Evolutionary conservation across 2,797 vertebrate species (phyloP).

Genomic region (Thripadectes ignobilis): DNA sequence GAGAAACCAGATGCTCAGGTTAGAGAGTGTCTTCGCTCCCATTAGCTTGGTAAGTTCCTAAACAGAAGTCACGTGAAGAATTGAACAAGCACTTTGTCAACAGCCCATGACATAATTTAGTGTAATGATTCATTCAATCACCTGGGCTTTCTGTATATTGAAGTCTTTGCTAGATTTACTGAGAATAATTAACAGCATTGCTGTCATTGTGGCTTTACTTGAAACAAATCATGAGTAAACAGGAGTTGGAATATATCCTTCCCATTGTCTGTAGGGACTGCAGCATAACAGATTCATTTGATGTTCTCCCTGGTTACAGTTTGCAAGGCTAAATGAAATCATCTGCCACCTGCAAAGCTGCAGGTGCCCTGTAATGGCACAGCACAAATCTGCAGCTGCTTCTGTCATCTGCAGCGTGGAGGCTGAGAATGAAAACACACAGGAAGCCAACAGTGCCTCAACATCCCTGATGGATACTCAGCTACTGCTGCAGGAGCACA

Average conservation of each 20-base stretch:
- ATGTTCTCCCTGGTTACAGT: neutral
- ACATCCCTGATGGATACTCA: neutral
- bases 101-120: neutral
- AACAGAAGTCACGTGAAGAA: neutral
- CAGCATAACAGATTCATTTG: neutral
- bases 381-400: neutral
- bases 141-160: neutral
- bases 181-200: neutral
- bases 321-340: neutral
- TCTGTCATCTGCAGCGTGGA: fast-evolving
- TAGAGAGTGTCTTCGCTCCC: neutral
- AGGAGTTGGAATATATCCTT: neutral
- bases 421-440: neutral
- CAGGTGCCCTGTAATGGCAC: neutral
- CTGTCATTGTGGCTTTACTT: neutral
- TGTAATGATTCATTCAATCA: neutral
- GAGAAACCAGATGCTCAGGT: neutral
- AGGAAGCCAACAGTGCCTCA: neutral
- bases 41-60: neutral
- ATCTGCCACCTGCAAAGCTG: neutral
- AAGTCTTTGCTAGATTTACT: neutral
- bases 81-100: neutral
- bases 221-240: neutral
- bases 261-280: neutral
- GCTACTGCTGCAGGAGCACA: neutral